Conservation (phyloP, 2,113 vertebrate species). For the Austrofundulus limnaeus region DNA sequence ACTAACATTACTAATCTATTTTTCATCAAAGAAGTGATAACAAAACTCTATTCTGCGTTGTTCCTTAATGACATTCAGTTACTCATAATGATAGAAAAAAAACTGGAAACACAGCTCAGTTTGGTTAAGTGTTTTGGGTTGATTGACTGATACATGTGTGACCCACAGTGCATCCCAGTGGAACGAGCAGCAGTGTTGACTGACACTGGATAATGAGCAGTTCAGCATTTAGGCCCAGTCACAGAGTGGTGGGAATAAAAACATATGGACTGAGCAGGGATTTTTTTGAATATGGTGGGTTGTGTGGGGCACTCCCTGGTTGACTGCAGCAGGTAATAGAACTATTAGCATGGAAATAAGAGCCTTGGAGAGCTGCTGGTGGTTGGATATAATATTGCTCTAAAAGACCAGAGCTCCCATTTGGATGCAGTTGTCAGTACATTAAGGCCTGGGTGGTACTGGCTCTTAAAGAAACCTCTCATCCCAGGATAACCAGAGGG, state of each 20-base stretch:
- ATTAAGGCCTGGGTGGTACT: conserved; percentile 1
- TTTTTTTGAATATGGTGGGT: neutral
- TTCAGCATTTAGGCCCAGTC: neutral
- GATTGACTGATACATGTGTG: neutral
- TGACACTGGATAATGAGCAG: conserved; percentile 32
- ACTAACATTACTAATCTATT: neutral
- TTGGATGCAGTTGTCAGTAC: conserved; percentile 19
- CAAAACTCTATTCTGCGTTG: neutral
- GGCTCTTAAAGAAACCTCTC: conserved; percentile 6
- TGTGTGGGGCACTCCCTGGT: conserved; percentile 28
- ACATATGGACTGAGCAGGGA: neutral
- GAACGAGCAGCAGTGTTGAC: conserved; percentile 8
- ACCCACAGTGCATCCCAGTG: neutral
- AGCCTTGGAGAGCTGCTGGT: neutral
- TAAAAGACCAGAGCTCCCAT: conserved; percentile 31
- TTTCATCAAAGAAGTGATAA: conserved; percentile 4
- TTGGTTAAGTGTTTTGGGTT: neutral
- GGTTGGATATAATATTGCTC: conserved; percentile 37
- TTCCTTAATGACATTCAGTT: neutral
- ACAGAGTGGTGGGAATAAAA: neutral
- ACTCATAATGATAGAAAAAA: neutral
- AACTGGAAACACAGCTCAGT: neutral
- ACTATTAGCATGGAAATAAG: conserved; percentile 71
- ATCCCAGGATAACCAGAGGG: neutral
- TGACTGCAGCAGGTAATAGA: conserved; percentile 53